A percentile compares a stretch with the other conserved stretches of the same genome.
These are phyloP conservation scores for Catajapyx aquilonaris DNA, from an alignment of 1,140 invertebrate genomes.

Conservation along the genomic window DNA sequence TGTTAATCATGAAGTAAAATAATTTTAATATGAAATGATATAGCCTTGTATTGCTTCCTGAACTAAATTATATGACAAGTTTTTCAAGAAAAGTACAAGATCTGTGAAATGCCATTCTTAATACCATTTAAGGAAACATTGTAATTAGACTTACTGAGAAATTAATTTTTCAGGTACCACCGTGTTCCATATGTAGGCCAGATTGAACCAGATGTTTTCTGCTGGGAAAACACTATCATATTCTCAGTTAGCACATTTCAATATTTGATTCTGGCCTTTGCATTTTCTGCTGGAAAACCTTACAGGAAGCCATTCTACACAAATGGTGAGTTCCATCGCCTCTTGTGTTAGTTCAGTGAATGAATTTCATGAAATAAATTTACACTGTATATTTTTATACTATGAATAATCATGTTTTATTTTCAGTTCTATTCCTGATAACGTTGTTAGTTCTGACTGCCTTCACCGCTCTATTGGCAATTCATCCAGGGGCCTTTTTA, in stretches of 20 bases:
- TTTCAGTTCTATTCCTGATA: too few species aligned
- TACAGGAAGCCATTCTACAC: conserved; percentile 29
- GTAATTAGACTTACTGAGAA: too few species aligned
- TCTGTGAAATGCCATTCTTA: neutral
- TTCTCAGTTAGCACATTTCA: conserved; percentile 39
- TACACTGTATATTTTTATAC: too few species aligned
- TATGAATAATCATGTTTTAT: too few species aligned
- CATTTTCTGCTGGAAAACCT: conserved; percentile 33
- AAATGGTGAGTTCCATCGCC: conserved; percentile 28
- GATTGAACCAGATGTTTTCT: conserved; percentile 16
- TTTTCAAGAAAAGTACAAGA: neutral
- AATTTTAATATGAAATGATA: neutral
- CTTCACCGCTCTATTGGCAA: too few species aligned
- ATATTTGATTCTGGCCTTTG: conserved; percentile 34
- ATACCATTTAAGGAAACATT: too few species aligned
- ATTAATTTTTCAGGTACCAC: conserved; percentile 13
- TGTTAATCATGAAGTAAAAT: neutral
- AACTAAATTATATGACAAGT: neutral
- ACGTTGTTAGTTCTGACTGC: too few species aligned
- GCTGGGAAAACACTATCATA: conserved; percentile 27
- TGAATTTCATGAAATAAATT: too few species aligned
- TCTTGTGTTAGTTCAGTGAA: too few species aligned
- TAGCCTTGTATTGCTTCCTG: neutral
- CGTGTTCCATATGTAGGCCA: conserved; percentile 12
- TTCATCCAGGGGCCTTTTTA: too few species aligned